These are phyloP conservation scores for Avahi laniger DNA, from an alignment of 2,797 vertebrate species.

Conservation along the genomic window DNA sequence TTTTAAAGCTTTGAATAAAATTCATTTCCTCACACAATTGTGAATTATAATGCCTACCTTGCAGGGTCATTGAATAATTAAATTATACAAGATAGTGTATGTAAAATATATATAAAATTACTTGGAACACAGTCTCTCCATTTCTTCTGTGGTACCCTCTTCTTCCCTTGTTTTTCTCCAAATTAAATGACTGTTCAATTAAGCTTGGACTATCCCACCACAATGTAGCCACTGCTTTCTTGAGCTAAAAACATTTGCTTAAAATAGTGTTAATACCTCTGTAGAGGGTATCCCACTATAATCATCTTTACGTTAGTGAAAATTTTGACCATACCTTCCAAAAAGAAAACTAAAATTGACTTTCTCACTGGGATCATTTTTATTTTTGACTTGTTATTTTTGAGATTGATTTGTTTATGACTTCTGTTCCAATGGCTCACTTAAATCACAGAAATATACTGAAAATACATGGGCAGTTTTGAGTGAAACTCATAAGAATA, in stretches of 20 bases:
- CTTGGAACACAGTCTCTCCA: background rate
- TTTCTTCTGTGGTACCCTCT: background rate
- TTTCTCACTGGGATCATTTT: background rate
- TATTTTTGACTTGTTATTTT: background rate
- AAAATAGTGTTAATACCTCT: background rate
- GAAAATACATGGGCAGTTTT: background rate
- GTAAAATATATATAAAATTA: background rate
- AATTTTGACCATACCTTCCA: background rate
- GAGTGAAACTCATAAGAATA: background rate
- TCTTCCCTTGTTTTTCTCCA: background rate
- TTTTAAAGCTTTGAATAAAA: background rate
- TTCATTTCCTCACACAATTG: background rate
- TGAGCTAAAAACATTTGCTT: background rate
- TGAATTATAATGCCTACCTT: background rate
- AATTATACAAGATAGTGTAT: background rate
- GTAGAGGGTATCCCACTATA: background rate
- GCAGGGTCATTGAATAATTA: background rate
- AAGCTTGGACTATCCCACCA: background rate
- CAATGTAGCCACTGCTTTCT: background rate
- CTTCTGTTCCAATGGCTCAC: background rate
- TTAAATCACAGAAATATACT: background rate
- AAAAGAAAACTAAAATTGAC: background rate
- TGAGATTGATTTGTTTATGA: background rate
- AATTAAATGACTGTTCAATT: background rate
- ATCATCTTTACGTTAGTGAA: background rate